Percentiles rank a stretch among this genome's conserved stretches.
These are phyloP conservation scores for Rhabdomys pumilio DNA, from an alignment of 2,797 vertebrate species.

Conservation along the genomic window DNA sequence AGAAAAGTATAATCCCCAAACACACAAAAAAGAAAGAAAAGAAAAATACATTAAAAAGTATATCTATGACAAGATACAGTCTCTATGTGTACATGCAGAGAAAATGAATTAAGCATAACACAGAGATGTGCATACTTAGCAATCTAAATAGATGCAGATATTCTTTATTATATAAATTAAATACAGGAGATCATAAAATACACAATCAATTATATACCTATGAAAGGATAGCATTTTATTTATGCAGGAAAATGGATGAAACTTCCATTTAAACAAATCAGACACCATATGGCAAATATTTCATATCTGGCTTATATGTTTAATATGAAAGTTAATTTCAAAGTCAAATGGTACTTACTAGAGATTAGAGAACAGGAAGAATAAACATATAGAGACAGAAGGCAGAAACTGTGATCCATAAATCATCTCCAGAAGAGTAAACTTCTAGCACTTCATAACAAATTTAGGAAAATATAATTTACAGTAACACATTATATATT, in stretches of 20 bases:
- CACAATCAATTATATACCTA: background rate
- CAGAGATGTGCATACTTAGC: background rate
- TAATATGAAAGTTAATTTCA: background rate
- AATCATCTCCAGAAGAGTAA: background rate
- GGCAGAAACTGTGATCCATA: background rate
- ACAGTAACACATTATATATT: background rate
- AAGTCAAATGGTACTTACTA: background rate
- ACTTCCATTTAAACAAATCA: background rate
- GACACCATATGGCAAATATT: background rate
- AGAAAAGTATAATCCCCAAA: background rate
- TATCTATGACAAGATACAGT: background rate
- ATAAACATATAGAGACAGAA: background rate
- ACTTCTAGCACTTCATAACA: background rate
- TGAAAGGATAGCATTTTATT: background rate
- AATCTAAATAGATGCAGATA: background rate
- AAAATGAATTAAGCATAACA: background rate
- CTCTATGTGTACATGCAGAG: background rate
- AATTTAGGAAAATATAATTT: too few species aligned
- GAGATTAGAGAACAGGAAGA: background rate
- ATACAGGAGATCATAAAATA: background rate
- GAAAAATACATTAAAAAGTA: background rate
- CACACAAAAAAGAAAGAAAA: background rate
- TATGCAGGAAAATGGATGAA: background rate
- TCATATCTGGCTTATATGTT: background rate
- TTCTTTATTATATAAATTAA: background rate